Conservation (phyloP, 2,888 invertebrate genomes). For the Amphipoea oculea region DNA sequence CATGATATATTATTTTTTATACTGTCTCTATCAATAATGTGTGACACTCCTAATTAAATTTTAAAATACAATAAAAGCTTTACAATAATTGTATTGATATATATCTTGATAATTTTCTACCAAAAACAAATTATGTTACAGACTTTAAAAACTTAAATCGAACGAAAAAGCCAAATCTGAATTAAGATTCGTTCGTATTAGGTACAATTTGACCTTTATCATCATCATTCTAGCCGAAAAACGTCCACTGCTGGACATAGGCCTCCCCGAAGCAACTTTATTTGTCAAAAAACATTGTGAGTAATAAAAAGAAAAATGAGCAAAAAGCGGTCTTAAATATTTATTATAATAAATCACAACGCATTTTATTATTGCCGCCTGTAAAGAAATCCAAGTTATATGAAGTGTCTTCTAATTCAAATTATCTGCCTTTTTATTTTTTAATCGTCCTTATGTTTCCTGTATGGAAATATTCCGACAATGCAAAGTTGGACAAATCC, state of each 20-base stretch:
- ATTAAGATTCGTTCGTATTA: background rate
- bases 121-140: no score
- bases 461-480: background rate
- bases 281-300: background rate
- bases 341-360: background rate
- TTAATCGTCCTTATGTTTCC: background rate
- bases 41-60: slow-evolving; percentile 1
- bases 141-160: background rate
- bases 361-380: background rate
- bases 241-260: no score
- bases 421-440: background rate
- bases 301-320: background rate
- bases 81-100: background rate
- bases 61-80: slow-evolving; percentile 2
- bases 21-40: slow-evolving; percentile 6
- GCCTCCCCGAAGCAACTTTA: background rate
- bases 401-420: background rate
- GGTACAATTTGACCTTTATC: background rate
- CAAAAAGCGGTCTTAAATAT: background rate
- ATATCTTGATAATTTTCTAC: no score
- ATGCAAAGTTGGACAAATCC: background rate
- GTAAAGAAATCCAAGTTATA: background rate
- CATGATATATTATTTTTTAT: background rate
- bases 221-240: no score
- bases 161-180: no score